Percentiles rank a stretch among this genome's conserved stretches.
Conservation (phyloP, 1,140 invertebrate species). For the Drosophila ficusphila region DNA sequence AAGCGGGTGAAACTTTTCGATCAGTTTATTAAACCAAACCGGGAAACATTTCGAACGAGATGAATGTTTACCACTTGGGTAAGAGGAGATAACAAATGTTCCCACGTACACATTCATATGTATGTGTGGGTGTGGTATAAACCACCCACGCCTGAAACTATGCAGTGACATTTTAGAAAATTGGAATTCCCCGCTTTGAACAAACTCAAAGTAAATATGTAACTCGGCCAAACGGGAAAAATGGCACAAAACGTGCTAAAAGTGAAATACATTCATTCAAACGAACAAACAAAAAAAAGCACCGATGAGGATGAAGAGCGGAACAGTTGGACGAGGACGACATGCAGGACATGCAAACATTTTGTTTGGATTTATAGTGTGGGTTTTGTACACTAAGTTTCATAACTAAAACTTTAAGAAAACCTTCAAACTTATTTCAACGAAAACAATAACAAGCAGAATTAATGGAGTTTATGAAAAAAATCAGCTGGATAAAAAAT, state of each 20-base stretch:
- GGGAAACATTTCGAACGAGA: conserved; percentile 10
- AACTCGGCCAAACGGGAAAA: conserved; percentile 68
- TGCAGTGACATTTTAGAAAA: conserved; percentile 74
- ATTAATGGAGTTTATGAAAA: too few relatives aligned
- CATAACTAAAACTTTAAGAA: conserved; percentile 3
- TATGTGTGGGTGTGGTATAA: conserved; percentile 15
- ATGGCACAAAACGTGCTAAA: conserved; percentile 65
- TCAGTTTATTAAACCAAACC: conserved; percentile 37
- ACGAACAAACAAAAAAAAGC: conserved; percentile 23
- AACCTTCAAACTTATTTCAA: background rate
- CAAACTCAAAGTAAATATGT: conserved; percentile 62
- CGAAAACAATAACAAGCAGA: too few relatives aligned
- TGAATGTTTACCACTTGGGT: conserved; percentile 22
- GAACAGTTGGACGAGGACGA: conserved; percentile 34
- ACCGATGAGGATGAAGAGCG: background rate
- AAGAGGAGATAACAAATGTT: conserved; percentile 5
- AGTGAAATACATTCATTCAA: conserved; percentile 48
- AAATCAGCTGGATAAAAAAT: too few relatives aligned
- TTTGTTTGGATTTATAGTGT: conserved; percentile 9
- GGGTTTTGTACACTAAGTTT: background rate
- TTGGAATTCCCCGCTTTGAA: conserved; percentile 66
- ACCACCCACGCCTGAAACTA: conserved; percentile 59
- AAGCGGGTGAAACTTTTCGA: conserved; percentile 8
- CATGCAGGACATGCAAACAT: conserved; percentile 54
- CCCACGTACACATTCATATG: background rate